phyloP scores from a whole-genome alignment of 1,140 invertebrate genomes.

The Cyclargus thomasi region DNA sequence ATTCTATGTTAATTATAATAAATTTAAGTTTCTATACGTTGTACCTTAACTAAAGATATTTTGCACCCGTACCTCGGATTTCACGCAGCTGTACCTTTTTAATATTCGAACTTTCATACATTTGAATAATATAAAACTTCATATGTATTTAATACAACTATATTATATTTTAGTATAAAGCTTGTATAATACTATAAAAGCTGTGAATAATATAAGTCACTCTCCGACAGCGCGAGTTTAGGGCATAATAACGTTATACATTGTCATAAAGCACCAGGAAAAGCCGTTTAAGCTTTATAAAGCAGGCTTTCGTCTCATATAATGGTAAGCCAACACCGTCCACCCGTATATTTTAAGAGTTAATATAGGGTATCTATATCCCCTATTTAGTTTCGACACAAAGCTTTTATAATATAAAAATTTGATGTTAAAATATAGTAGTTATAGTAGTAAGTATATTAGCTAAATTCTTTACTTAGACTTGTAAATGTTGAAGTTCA shows the following conservation, averaged over 20 bases:
- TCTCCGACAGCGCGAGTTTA: not conserved
- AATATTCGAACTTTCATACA: not conserved
- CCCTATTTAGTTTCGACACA: not conserved
- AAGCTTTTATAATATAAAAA: not conserved
- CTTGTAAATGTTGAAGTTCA: too few species aligned
- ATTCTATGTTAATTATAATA: not conserved
- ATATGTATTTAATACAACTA: not conserved
- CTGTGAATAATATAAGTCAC: not conserved
- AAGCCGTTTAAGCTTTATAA: conserved; percentile 1
- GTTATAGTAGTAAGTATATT: too few species aligned
- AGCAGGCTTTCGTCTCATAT: not conserved
- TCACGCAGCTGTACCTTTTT: not conserved
- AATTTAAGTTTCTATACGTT: not conserved
- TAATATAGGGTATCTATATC: not conserved
- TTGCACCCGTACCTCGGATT: not conserved
- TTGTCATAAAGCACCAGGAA: not conserved
- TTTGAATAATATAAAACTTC: not conserved
- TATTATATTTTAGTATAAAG: not conserved
- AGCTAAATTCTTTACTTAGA: too few species aligned
- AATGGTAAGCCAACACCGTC: not conserved
- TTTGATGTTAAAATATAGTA: not conserved
- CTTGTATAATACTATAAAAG: not conserved
- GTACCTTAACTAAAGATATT: not conserved
- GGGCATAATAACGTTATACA: not conserved
- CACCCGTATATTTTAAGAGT: not conserved